phyloP scores from a whole-genome alignment of 2,113 vertebrate genomes.

The Pluvialis apricaria region DNA sequence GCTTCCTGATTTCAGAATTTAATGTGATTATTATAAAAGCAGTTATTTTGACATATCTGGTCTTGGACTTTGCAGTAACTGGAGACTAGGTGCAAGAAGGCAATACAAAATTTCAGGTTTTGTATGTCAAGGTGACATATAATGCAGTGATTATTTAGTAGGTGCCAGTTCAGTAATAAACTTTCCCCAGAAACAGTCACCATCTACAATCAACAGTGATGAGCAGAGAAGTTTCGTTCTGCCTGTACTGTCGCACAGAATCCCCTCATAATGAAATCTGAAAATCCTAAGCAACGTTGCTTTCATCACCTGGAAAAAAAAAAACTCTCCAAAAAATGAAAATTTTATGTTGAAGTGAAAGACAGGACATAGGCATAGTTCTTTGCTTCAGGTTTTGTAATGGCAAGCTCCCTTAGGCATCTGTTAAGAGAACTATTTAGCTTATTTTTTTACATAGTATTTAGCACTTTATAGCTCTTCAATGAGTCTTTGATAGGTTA shows the following conservation, averaged over 20 bases:
- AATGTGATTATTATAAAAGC: not conserved
- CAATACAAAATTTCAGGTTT: not conserved
- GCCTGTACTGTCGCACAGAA: not conserved
- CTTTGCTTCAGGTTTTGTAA: not conserved
- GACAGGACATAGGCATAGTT: not conserved
- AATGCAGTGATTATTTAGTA: not conserved
- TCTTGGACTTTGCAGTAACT: not conserved
- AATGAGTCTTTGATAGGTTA: not conserved
- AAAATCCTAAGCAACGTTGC: not conserved
- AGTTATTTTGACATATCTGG: not conserved
- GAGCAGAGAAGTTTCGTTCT: not conserved
- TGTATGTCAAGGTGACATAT: not conserved
- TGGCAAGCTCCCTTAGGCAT: not conserved
- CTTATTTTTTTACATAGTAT: not conserved
- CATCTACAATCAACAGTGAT: not conserved
- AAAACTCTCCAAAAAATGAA: not conserved
- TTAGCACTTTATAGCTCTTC: not conserved
- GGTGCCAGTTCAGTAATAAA: not conserved
- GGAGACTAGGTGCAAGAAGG: not conserved
- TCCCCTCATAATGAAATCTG: not conserved
- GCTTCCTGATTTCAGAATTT: not conserved
- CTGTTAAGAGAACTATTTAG: not conserved
- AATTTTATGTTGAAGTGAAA: not conserved
- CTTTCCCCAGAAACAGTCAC: not conserved
- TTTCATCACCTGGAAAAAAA: not conserved